Evolutionary conservation across 1,140 invertebrate species (phyloP).

Genomic region (Brachionus rotundiformis): DNA sequence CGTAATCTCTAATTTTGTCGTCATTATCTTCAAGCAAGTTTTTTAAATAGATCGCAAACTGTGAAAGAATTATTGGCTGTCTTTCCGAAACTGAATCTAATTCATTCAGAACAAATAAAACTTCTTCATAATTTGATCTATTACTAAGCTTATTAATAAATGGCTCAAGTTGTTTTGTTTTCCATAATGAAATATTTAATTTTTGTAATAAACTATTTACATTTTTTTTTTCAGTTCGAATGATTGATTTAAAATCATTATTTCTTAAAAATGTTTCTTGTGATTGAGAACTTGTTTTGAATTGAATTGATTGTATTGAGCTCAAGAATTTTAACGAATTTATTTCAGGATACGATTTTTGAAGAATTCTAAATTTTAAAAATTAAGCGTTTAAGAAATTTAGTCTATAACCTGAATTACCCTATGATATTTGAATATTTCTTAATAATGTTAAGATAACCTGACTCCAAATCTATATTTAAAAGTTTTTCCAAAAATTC

Average conservation of each 20-base stretch:
- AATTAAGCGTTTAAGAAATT: neutral
- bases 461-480: constrained; percentile 25
- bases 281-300: neutral
- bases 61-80: constrained; percentile 34
- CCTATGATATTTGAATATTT: constrained; percentile 26
- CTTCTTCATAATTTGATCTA: constrained; percentile 34
- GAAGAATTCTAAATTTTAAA: constrained; percentile 25
- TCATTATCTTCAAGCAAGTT: constrained; percentile 5
- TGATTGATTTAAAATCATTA: neutral
- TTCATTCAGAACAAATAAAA: constrained; percentile 21
- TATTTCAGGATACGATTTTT: constrained; percentile 49
- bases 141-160: constrained; percentile 44
- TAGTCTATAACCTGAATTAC: neutral
- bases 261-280: neutral
- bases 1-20: constrained; percentile 27
- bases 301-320: constrained; percentile 40
- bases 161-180: constrained; percentile 40
- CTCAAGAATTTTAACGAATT: constrained; percentile 34
- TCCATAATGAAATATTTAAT: constrained; percentile 12
- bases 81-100: constrained; percentile 32
- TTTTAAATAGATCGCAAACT: constrained; percentile 7
- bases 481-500: constrained; percentile 41
- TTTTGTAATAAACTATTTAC: constrained; percentile 48
- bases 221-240: neutral
- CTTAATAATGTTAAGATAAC: constrained; percentile 10